Base-by-base conservation (phyloP, 1,140 invertebrate genomes). In the Phthorimaea operculella region DNA sequence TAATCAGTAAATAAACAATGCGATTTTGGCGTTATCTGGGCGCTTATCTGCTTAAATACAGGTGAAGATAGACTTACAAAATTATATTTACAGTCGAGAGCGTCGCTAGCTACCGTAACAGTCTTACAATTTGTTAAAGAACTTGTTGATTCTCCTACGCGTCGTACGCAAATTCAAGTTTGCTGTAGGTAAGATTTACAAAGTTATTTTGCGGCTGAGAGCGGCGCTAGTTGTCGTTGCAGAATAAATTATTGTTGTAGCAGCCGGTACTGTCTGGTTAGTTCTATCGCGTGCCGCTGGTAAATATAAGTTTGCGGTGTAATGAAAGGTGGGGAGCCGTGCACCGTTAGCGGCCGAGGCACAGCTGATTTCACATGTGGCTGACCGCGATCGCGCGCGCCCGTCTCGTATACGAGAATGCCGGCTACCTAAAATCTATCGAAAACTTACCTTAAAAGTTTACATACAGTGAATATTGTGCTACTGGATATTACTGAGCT, bases 341-440 rank as follows among this genome's bases (percentile, higher is more conserved):
- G 65, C 65, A 63, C 76, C 78, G 75, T 77, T 75, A 76, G 51
- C 44, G 45, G 51, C 54, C 67, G 66, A 51, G 61, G 72, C 64
- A 79, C 80, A 83, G 80, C 80, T 81, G 80, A 83, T 81, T 83
- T 83, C 78, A 83, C 78, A 83, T 77, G 72, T 77, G 68, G 39
- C 59, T 57, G 62, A 63, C 52, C 66, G 64, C 60, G 62, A 45
- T 54, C 58, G 51, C 66, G 75, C 62, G 68, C 76, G 77, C 67
- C 60, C 64, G 71, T 55, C 54, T 51, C 54, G 59, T 54, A 61
- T 48, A 55, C 60, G 60, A 71, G 72, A 67, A 80, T 78, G 76
- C 73, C 76, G 79, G 72, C 55, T 68, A 63, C 51, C 59, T 61
- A 63, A 63, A 68, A 3, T 47, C 44, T 14, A 47, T 3, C n/a